phyloP scores from a whole-genome alignment of 2,113 vertebrate species.

The Hippocampus zosterae region DNA sequence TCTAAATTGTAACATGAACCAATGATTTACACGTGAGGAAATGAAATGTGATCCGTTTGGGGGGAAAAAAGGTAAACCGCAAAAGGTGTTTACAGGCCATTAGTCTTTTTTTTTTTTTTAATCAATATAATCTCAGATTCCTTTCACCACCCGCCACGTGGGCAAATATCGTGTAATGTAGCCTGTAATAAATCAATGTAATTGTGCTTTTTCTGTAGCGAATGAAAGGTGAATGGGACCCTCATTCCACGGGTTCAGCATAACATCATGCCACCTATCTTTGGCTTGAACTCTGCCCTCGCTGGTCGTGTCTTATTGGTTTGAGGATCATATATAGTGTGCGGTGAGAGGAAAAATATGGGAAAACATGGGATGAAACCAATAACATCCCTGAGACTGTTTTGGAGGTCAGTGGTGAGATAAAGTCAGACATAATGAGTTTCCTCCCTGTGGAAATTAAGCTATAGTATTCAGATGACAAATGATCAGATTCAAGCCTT shows the following conservation, averaged over 20 bases:
- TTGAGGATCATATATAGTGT: constrained; percentile 50
- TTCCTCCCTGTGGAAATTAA: constrained; percentile 73
- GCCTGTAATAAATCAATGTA: constrained; percentile 56
- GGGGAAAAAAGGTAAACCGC: constrained; percentile 34
- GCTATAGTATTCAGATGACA: constrained; percentile 73
- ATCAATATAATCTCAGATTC: constrained; percentile 52
- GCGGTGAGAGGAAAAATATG: constrained; percentile 13
- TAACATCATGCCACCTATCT: constrained; percentile 31
- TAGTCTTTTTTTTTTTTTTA: constrained; percentile 46
- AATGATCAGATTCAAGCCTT: constrained; percentile 68
- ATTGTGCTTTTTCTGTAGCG: constrained; percentile 34
- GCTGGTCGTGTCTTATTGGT: constrained; percentile 50
- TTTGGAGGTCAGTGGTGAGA: constrained; percentile 66
- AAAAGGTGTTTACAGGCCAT: constrained; percentile 30
- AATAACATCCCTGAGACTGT: constrained; percentile 61
- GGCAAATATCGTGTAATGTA: constrained; percentile 35
- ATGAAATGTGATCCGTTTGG: constrained; percentile 32
- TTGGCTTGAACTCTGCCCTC: constrained; percentile 32
- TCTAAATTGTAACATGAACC: constrained; percentile 6
- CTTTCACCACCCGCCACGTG: constrained; percentile 42
- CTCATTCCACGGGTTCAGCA: constrained; percentile 24
- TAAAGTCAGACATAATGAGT: constrained; percentile 74
- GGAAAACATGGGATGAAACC: constrained; percentile 52
- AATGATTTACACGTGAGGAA: constrained; percentile 14
- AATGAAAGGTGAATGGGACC: constrained; percentile 41